These are phyloP conservation scores for Cygnus buccinator DNA, from an alignment of 2,113 vertebrate species.

Conservation along the genomic window DNA sequence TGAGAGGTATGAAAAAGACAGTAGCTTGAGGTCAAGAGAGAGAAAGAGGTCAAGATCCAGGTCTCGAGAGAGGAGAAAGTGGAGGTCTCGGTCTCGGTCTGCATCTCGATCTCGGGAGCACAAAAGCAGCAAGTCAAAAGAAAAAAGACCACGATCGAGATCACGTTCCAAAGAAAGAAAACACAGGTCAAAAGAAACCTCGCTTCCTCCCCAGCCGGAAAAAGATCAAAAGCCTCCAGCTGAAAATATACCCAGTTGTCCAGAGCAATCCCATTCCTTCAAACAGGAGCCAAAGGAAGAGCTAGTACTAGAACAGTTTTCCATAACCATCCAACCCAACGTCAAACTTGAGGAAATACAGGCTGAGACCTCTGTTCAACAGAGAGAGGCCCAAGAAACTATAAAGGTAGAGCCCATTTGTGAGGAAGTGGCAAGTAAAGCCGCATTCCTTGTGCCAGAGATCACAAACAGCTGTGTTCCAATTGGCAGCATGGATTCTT, in stretches of 20 bases:
- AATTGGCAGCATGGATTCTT: conserved; percentile 45
- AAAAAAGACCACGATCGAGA: conserved; percentile 66
- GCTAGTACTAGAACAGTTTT: conserved; percentile 32
- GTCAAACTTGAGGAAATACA: not conserved
- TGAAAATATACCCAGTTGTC: not conserved
- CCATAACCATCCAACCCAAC: conserved; percentile 47
- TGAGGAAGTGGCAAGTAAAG: conserved; percentile 43
- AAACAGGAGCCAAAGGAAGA: conserved; percentile 36
- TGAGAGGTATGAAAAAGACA: conserved; percentile 74
- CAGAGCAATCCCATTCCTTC: conserved; percentile 13
- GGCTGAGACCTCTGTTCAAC: not conserved
- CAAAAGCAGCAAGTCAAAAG: conserved; percentile 74
- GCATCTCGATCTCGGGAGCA: conserved; percentile 66
- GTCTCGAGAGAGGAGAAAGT: conserved; percentile 77
- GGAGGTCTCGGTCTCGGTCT: conserved; percentile 44
- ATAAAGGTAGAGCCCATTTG: conserved; percentile 48
- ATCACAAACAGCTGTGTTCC: conserved; percentile 57
- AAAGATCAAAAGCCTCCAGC: not conserved
- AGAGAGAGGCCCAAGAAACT: conserved; percentile 54
- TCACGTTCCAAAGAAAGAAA: conserved; percentile 84
- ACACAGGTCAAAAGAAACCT: conserved; percentile 37
- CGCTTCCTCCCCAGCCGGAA: not conserved
- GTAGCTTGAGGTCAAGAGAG: conserved; percentile 61
- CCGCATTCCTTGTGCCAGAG: conserved; percentile 32
- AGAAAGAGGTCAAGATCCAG: conserved; percentile 74